Evolutionary conservation across 37 sponge, comb jelly and placozoan genomes (phyloP), one percentile per base, ranked within the genome.

Genomic region (Chondrosia reniformis): DNA sequence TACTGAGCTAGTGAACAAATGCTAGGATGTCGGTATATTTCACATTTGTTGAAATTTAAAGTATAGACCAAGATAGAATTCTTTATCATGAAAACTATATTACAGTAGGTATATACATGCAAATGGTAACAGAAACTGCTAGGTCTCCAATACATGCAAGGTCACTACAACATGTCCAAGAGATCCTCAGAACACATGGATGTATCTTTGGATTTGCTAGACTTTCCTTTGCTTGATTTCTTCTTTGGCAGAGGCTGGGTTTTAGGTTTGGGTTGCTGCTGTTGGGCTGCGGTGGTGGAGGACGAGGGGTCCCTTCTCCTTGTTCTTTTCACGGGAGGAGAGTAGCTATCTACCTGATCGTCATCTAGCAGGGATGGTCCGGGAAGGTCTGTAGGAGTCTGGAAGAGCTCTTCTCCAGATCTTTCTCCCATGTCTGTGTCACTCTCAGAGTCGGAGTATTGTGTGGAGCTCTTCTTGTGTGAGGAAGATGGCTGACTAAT

Each of bases 301-400:
- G 61, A 6, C 1, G 34, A 32, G 0, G 27, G 3, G 5, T 9
- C 79, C 44, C 59, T 54, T 46, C 74, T 71, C 13, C 63, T 44
- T 19, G 57, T 41, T 1, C 81, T 28, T 74, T 81, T 81, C 49
- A 81, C 81, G n/a, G 81, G 81, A 7, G 74, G 74, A 4, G 74
- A 72, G 45, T 15, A 24, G 0, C 13, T 56, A 55, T 80, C 46
- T 13, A 42, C 42, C 32, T 45, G 37, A 9, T 46, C 55, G 3
- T 44, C 80, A 40, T 38, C 80, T n/a, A 80, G 56, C 21, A 80
- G 80, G 34, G 56, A 46, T 17, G 45, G 13, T 9, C 8, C 22
- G 17, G 25, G 3, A 28, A n/a, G 30, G 7, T 33, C 41, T 63
- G 64, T n/a, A 25, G 64, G 22, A 10, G 64, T 28, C 6, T 28